Conservation (phyloP, 2,888 invertebrate species). For the Enchytraeus crypticus region DNA sequence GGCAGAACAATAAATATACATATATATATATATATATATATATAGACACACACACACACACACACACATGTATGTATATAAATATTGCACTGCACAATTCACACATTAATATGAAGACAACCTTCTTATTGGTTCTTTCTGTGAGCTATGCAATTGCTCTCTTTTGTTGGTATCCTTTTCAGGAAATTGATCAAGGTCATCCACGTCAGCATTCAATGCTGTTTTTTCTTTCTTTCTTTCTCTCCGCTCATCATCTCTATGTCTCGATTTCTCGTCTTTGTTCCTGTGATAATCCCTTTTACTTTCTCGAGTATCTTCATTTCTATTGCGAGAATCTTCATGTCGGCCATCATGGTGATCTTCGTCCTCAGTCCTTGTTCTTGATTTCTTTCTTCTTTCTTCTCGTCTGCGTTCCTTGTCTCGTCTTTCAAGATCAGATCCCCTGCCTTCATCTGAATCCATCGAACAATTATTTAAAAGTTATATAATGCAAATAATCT, state of each 20-base stretch:
- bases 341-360: not conserved
- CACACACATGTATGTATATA: not conserved
- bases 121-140: not conserved
- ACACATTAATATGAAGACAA: not conserved
- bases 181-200: too few relatives aligned
- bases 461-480: too few relatives aligned
- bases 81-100: not conserved
- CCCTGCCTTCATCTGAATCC: not conserved
- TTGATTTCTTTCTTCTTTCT: not conserved
- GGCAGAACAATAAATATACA: too few relatives aligned
- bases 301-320: not conserved
- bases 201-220: not conserved
- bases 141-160: too few relatives aligned
- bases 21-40: too few relatives aligned
- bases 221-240: conserved; percentile 4
- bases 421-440: not conserved
- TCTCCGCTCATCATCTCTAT: conserved; percentile 1
- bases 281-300: not conserved
- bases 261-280: not conserved
- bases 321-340: not conserved
- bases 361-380: not conserved
- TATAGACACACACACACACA: too few relatives aligned
- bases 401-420: not conserved
- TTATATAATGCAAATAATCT: too few relatives aligned
- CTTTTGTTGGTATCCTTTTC: not conserved